These are phyloP conservation scores for Ochotona curzoniae DNA, from an alignment of 2,113 vertebrate species.

Conservation along the genomic window DNA sequence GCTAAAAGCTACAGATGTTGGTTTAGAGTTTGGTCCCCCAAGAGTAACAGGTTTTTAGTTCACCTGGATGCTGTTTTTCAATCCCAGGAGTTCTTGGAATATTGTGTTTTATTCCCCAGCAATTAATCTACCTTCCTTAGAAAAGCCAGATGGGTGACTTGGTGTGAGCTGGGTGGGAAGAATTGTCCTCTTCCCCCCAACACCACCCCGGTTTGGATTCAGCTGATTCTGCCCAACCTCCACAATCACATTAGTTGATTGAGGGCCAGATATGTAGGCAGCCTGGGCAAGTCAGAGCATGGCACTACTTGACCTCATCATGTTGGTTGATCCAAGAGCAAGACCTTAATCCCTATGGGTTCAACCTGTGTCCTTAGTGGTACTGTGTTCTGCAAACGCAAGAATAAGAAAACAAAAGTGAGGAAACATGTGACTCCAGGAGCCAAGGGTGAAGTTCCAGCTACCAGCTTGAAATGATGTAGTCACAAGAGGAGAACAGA, in stretches of 20 bases:
- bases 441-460: not conserved
- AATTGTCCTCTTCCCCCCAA: too few relatives aligned
- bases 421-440: not conserved
- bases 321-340: too few relatives aligned
- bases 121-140: not conserved
- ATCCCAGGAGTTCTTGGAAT: not conserved
- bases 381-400: not conserved
- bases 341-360: not conserved
- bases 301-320: too few relatives aligned
- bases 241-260: not conserved
- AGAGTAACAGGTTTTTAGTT: not conserved
- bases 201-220: not conserved
- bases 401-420: not conserved
- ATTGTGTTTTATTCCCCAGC: not conserved
- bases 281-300: not conserved
- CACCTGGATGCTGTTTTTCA: not conserved
- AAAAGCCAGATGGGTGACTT: not conserved
- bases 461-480: not conserved
- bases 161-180: too few relatives aligned
- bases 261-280: accelerated
- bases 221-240: not conserved
- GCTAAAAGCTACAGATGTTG: not conserved
- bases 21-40: not conserved
- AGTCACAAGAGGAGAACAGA: not conserved
- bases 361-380: not conserved